Base-by-base conservation (phyloP, 2,797 vertebrate genomes). In the Triplophysa yarkandensis region DNA sequence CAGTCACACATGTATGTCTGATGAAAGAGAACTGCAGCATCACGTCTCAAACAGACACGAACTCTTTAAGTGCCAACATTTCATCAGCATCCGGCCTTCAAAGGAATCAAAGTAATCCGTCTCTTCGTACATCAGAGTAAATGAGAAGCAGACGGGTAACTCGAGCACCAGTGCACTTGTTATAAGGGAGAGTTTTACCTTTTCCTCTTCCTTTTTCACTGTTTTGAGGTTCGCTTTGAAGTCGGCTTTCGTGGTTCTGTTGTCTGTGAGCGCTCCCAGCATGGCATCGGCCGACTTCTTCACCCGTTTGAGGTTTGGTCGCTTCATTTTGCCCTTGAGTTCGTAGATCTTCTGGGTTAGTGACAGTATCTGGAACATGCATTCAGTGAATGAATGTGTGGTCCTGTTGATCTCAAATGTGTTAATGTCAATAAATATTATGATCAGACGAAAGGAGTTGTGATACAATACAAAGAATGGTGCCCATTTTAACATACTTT, bases 191-290 rank as follows among this genome's bases (percentile, higher is more conserved):
- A 64, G 48, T 52, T 83, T 81, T 67, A 85, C 87, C 84, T 88
- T 86, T 75, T 85, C 81, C n/a, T 81, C 89, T 52, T 90, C 86
- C 19, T 89, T 89, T 76, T 88, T 86, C 44, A 85, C 83, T 10
- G 85, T 86, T 83, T 89, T 89, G n/a, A 89, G 80, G 65, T 87
- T 89, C 36, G 82, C 83, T 80, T 87, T 89, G 68, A 89, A 86
- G 79, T 88, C 83, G 0, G 87, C 81, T 60, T 86, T 87, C 76
- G 76, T 86, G 54, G 76, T 50, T 62, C 87, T 87, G 70, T 76
- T 74, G 71, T 86, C 88, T 14, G 82, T 74, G 19, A 90, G 73
- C 14, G 82, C 76, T 36, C 86, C 86, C 61, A 89, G 77, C 84
- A 83, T 76, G 50, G 80, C 84, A 4, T 89, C 89, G 11, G 83